These are phyloP conservation scores for Aphidius gifuensis DNA, from an alignment of 1,140 invertebrate species.

Conservation along the genomic window DNA sequence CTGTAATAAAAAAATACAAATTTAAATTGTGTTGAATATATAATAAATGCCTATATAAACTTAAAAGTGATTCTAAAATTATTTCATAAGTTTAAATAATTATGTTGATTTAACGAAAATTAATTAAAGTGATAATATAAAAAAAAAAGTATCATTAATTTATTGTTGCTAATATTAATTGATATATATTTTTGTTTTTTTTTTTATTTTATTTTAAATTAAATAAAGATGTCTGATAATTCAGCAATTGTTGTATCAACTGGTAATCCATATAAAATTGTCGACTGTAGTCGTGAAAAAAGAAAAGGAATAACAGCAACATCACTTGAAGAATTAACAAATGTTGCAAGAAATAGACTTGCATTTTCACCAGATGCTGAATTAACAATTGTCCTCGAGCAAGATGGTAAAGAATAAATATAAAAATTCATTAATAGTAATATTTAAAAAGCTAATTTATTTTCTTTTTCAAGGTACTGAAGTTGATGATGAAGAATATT, in stretches of 20 bases:
- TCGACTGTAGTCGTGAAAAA: conserved; percentile 70
- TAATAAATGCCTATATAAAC: no score
- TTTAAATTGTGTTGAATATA: no score
- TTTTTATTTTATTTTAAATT: conserved; percentile 5
- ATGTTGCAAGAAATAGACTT: conserved; percentile 48
- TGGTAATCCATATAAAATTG: conserved; percentile 63
- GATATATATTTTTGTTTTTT: background rate
- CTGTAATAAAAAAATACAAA: no score
- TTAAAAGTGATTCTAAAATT: no score
- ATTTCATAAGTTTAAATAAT: no score
- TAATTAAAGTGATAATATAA: background rate
- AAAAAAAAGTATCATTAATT: background rate
- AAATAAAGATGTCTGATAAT: conserved; percentile 25
- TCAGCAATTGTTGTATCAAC: conserved; percentile 19
- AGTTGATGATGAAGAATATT: conserved; percentile 86
- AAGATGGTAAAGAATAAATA: conserved; percentile 59
- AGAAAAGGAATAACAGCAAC: conserved; percentile 76
- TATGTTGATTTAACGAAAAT: no score
- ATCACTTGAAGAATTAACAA: conserved; percentile 71
- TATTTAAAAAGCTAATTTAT: background rate
- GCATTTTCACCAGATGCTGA: conserved; percentile 53
- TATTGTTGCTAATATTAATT: no score
- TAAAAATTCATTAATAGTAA: background rate
- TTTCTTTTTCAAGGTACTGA: conserved; percentile 62
- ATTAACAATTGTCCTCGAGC: conserved; percentile 76